Evolutionary conservation across 2,113 vertebrate genomes (phyloP), one percentile per base, ranked within the genome.

Genomic region (Dendrocopos noguchii): DNA sequence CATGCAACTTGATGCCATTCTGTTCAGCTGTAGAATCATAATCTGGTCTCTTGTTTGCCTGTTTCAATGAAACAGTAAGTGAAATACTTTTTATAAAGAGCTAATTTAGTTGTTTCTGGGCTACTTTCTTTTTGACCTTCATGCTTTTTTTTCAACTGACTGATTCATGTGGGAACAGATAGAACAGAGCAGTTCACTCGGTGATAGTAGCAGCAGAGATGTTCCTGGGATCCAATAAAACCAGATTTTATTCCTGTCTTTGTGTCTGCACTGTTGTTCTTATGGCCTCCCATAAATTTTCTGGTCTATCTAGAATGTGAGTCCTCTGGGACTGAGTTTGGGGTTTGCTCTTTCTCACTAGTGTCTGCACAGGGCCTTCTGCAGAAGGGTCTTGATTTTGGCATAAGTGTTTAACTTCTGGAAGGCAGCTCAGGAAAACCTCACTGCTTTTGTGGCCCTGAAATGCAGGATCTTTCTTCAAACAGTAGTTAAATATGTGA

Each of bases 101-200:
- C 42, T 91, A 74, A 86, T 94, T 89, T 92, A 94, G 19, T 17
- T 47, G 33, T 67, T 94, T 85, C 75, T 50, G 64, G 25, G 61
- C 33, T 88, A 67, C 67, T 89, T 87, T 71, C 34, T 47, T 83
- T 87, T 47, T 84, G 60, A 31, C 64, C 65, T 80, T 92, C 64
- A 36, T 5, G 7, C 2, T 68, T 93, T 13, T 13, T 47, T 81
- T 91, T 88, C 77, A 91, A 14, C 31, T 82, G 33, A 39, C 36
- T 91, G 81, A 53, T 15, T 80, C 34, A 15, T 63, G 63, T 9
- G 22, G 18, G 31, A 89, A 88, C 31, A 29, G 61, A 71, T 53
- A 87, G 20, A 90, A 24, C 63, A 65, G 60, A 84, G 28, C 15
- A 73, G 78, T 65, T 55, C 27, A 28, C 17, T 85, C 0, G 0